Base-by-base conservation (phyloP, 2,888 invertebrate genomes). In the Drosophila fungiperda region DNA sequence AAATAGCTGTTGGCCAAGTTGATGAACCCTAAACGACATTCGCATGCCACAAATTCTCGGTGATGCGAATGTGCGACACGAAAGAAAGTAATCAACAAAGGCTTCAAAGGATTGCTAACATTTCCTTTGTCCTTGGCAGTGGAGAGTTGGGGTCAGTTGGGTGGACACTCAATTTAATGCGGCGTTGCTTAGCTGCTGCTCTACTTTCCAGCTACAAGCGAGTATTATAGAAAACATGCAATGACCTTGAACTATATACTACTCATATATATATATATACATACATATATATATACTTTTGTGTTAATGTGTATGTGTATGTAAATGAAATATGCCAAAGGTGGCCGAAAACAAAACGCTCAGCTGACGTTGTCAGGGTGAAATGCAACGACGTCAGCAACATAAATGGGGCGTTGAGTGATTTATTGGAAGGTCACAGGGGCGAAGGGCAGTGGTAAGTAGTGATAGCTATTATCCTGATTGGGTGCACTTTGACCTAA, bases 181-280 rank as follows among this genome's bases (percentile, higher is more conserved):
- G 26, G n/a, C n/a, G 55, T 49, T 32, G 20, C 38, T 52, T 62
- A 62, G 59, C 33, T 9, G 32, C 29, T 80, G 71, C 40, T 50
- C 70, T 29, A 70, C 42, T 79, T 68, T 62, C 20, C 20, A 55
- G 48, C 29, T 55, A 35, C 38, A 38, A 17, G 36, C 23, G 2
- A 3, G 11, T 33, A 73, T 52, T 40, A 69, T 45, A 45, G 67
- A 68, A 65, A 69, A 82, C 68, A 82, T 78, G 61, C 50, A 42
- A n/a, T 62, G 89, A 84, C 84, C 89, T 84, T 84, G 84, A 89
- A 89, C 84, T 75, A 89, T 68, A 86, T 87, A 82, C 55, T 79
- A 76, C 61, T 42, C 58, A 60, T 57, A 26, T 26, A 26, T 29
- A 29, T 29, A 29, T 29, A 6, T 26, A 4, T 26, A 26, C 26